Conservation (phyloP, 2,888 invertebrate genomes). For the Campoletis raptor region DNA sequence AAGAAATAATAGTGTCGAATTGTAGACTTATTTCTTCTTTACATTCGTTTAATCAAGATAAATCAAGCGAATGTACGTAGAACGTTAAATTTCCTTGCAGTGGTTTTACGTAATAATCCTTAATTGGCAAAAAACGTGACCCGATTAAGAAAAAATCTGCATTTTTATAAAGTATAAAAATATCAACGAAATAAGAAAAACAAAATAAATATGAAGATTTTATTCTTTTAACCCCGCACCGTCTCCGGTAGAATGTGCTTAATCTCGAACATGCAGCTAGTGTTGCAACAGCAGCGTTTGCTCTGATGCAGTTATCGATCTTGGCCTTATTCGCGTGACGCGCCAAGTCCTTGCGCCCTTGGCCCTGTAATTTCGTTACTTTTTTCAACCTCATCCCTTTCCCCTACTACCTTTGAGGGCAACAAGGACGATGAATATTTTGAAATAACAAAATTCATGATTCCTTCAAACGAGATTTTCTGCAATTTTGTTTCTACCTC, state of each 20-base stretch:
- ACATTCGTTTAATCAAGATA: not conserved
- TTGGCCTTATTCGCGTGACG: slow-evolving; percentile 61
- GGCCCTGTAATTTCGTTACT: slow-evolving; percentile 51
- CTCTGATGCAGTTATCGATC: slow-evolving; percentile 64
- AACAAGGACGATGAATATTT: not conserved
- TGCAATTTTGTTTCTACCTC: not conserved
- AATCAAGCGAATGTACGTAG: not conserved
- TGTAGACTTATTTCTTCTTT: not conserved
- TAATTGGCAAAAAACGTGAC: slow-evolving; percentile 28
- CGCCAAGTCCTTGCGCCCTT: slow-evolving; percentile 62
- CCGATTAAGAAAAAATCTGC: not conserved
- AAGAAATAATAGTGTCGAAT: not conserved
- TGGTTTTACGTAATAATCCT: slow-evolving; percentile 5
- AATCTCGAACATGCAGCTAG: slow-evolving; percentile 46
- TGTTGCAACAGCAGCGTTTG: slow-evolving; percentile 38
- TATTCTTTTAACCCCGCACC: too few relatives aligned
- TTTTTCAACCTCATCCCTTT: slow-evolving; percentile 15
- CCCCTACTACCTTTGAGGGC: not conserved
- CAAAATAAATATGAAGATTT: not conserved
- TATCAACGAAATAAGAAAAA: not conserved
- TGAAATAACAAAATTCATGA: not conserved
- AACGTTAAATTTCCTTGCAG: not conserved
- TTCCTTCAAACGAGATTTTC: not conserved
- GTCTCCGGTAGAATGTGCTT: slow-evolving; percentile 15
- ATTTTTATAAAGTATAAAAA: slow-evolving; percentile 5